Evolutionary conservation across 2,888 invertebrate genomes (phyloP).

Genomic region (Cataglyphis altisquamis): DNA sequence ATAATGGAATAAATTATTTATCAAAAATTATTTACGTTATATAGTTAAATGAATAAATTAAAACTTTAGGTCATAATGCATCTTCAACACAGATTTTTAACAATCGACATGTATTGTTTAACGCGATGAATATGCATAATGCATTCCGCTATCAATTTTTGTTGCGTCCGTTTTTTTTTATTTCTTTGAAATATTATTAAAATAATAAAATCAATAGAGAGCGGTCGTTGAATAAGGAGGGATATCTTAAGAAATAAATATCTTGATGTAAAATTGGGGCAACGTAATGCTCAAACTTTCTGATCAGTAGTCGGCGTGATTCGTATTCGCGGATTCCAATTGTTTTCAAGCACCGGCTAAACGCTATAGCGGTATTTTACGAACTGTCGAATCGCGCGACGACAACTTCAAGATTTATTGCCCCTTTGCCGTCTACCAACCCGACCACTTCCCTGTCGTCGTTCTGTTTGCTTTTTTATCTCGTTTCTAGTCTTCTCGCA

Average conservation of each 20-base stretch:
- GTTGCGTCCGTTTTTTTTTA: not conserved
- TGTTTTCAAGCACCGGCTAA: slow-evolving; percentile 50
- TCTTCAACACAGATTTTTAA: not conserved
- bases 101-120: not conserved
- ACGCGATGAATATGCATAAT: slow-evolving; percentile 36
- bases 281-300: not conserved
- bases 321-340: slow-evolving; percentile 28
- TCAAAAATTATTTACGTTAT: not conserved
- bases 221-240: not conserved
- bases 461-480: slow-evolving; percentile 50
- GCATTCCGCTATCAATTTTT: slow-evolving; percentile 21
- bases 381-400: slow-evolving; percentile 72
- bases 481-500: slow-evolving; percentile 18
- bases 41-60: not conserved
- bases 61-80: not conserved
- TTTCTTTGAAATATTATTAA: not conserved
- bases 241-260: not conserved
- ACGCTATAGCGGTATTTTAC: slow-evolving; percentile 55
- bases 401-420: slow-evolving; percentile 71
- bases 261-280: not conserved
- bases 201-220: not conserved
- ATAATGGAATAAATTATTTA: slow-evolving; percentile 3
- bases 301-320: not conserved
- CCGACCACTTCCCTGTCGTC: slow-evolving; percentile 44
- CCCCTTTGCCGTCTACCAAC: slow-evolving; percentile 55